Percentiles rank a stretch among this genome's conserved stretches.
Conservation (phyloP, 2,797 vertebrate species). For the Scyliorhinus canicula region DNA sequence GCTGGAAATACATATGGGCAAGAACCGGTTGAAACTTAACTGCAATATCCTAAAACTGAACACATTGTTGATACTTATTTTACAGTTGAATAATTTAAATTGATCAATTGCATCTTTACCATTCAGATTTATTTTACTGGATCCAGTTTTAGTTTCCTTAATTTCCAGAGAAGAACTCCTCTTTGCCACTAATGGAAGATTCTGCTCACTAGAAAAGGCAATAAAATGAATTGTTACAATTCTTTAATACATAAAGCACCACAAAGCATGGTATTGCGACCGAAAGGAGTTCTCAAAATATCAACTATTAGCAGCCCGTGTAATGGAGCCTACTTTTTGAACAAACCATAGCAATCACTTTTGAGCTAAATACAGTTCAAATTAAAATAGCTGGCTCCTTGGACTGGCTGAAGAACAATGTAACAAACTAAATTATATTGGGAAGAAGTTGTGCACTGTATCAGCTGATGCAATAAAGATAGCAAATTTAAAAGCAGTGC, state of each 20-base stretch:
- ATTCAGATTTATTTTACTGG: background rate
- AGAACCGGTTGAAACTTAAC: background rate
- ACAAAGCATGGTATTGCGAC: background rate
- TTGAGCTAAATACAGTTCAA: no score
- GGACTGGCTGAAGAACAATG: background rate
- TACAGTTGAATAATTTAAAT: background rate
- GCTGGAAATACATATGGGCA: background rate
- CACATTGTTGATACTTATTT: background rate
- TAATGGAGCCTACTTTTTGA: background rate
- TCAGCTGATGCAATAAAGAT: background rate
- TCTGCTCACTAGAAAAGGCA: background rate
- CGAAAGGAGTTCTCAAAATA: background rate
- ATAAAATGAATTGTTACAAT: background rate
- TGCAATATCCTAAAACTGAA: background rate
- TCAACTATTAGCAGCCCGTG: background rate
- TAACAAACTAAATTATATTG: background rate
- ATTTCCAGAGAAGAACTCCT: background rate
- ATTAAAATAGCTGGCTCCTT: background rate
- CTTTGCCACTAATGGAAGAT: conserved; percentile 2
- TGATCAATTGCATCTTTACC: conserved; percentile 6
- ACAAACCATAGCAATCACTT: background rate
- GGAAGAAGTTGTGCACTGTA: background rate
- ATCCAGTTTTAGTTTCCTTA: background rate
- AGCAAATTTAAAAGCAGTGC: background rate
- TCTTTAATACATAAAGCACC: background rate